Evolutionary conservation across 2,113 vertebrate genomes (phyloP), one percentile per base, ranked within the genome.

Genomic region (Sapajus apella): DNA sequence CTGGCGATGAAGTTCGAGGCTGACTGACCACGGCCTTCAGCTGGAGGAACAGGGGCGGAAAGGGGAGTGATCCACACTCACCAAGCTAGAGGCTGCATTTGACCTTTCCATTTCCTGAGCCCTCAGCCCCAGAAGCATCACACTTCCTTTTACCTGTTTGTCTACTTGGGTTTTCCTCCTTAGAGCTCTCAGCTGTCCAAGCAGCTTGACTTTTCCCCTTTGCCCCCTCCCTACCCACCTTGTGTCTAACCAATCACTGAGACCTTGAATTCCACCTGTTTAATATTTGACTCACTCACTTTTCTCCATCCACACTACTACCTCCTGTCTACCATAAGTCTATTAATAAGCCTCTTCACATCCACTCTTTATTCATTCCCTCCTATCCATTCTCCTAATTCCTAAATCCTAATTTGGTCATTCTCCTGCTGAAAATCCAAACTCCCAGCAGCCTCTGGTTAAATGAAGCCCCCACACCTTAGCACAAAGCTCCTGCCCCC

Each of bases 21-120:
- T 5, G 68, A 43, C 1, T 52, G 43, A 47, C 3, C 1, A 5
- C 18, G 4, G 55, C 72, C n/a, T 96, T 55, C 58, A 61, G 83
- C 13, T 13, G 11, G 12, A 3, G 55, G 50, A 61, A 27, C 6
- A 27, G 70, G 72, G 5, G n/a, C 11, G 1, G 50, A 32, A 30
- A 40, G 3, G 16, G 66, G 18, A 1, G 0, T 2, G 8, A 66
- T 8, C 35, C 27, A 64, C 20, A 27, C 2, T n/a, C 43, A 37
- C 40, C 16, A 16, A 23, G 70, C 61, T 32, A 32, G 18, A 40
- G 75, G 40, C 12, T 6, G 3, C 17, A 32, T 32, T 68, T n/a
- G 52, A 76, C 6, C 35, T 92, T 58, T 40, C 11, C 27, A n/a
- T 30, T 87, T 52, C 14, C n/a, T 70, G 61, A 76, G 6, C 27